Percentiles rank a stretch among this genome's conserved stretches.
Conservation (phyloP, 2,888 invertebrate species). For the Coleophora flavipennella region DNA sequence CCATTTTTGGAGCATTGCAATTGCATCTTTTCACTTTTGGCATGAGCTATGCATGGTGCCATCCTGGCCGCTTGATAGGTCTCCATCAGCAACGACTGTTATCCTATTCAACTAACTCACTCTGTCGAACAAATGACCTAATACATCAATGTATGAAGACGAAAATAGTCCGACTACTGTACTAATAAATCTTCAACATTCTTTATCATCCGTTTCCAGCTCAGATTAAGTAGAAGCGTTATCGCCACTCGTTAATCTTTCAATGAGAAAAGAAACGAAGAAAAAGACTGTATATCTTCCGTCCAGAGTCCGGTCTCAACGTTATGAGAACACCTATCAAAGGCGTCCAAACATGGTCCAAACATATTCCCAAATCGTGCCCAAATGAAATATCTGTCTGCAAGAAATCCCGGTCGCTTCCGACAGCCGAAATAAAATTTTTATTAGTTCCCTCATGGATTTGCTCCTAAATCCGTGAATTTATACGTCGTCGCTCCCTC, state of each 20-base stretch:
- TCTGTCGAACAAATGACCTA: too few relatives aligned
- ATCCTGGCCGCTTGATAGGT: too few relatives aligned
- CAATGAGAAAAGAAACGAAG: conserved; percentile 28
- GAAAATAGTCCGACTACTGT: not conserved
- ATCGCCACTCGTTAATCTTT: conserved; percentile 33
- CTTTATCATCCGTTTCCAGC: not conserved
- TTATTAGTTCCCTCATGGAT: conserved; percentile 35
- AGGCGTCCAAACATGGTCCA: too few relatives aligned
- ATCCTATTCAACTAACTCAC: too few relatives aligned
- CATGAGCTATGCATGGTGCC: too few relatives aligned
- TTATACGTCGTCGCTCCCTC: conserved; percentile 10
- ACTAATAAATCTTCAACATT: not conserved
- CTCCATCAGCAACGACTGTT: too few relatives aligned
- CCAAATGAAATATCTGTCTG: conserved; percentile 45
- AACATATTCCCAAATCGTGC: conserved; percentile 36
- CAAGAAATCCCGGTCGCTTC: conserved; percentile 31
- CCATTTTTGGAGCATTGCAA: too few relatives aligned
- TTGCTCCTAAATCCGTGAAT: conserved; percentile 12
- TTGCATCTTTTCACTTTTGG: too few relatives aligned
- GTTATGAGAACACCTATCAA: conserved; percentile 21
- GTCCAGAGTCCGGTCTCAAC: too few relatives aligned
- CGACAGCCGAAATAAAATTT: conserved; percentile 36
- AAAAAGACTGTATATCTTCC: conserved; percentile 21
- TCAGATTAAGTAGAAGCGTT: conserved; percentile 15
- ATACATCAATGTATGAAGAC: too few relatives aligned